Percentiles rank a stretch among this genome's conserved stretches.
These are phyloP conservation scores for Erethizon dorsatum DNA, from an alignment of 2,797 vertebrate genomes.

Conservation along the genomic window DNA sequence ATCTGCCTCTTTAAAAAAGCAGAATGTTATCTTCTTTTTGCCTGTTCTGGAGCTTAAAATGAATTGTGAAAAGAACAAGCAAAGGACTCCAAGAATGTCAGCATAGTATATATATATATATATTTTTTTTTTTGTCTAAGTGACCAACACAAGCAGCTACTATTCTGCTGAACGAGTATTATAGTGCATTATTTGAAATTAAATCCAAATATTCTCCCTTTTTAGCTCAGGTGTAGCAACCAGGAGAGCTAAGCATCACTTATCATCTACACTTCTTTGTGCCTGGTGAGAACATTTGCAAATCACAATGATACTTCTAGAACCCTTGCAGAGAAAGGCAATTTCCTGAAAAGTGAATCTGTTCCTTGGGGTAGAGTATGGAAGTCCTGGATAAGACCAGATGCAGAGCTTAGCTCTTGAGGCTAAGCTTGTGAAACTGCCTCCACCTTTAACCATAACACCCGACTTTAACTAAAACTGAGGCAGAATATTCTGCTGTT, in stretches of 20 bases:
- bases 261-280: constrained; percentile 68
- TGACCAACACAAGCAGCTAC: constrained; percentile 28
- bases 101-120: background rate
- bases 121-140: background rate
- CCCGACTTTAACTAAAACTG: constrained; percentile 44
- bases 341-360: constrained; percentile 36
- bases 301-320: constrained; percentile 63
- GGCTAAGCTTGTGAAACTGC: constrained; percentile 45
- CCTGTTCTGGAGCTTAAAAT: constrained; percentile 39
- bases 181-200: constrained; percentile 46
- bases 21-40: constrained; percentile 35
- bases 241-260: constrained; percentile 53
- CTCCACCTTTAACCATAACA: constrained; percentile 40
- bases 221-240: constrained; percentile 60
- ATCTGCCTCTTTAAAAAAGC: constrained; percentile 49
- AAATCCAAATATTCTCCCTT: constrained; percentile 49
- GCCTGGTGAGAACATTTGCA: constrained; percentile 70
- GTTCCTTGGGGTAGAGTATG: background rate
- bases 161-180: constrained; percentile 10
- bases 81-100: background rate
- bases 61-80: constrained; percentile 43
- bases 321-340: constrained; percentile 63
- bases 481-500: constrained; percentile 45
- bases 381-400: constrained; percentile 3
- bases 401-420: constrained; percentile 26